These are phyloP conservation scores for western clawed frog (Xenopus tropicalis) DNA, from an alignment of 2,113 vertebrate species.

Conservation along the genomic window DNA sequence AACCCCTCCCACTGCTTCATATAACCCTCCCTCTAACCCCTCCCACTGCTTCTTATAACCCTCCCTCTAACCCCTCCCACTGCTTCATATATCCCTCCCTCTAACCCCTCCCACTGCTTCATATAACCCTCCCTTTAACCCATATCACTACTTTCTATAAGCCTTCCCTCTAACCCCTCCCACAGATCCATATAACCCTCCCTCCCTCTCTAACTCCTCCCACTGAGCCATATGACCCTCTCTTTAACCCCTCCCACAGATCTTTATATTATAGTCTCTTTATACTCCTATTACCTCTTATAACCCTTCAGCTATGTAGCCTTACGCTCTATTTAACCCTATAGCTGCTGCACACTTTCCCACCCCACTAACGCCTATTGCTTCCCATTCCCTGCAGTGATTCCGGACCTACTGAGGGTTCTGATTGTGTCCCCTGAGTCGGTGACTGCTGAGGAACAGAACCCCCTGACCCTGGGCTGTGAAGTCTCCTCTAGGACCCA, in stretches of 20 bases:
- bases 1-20: background rate
- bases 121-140: background rate
- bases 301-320: background rate
- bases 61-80: background rate
- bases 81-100: background rate
- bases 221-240: background rate
- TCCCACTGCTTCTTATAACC: background rate
- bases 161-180: background rate
- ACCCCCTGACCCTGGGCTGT: conserved; percentile 82
- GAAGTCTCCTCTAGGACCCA: conserved; percentile 78
- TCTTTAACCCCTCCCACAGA: background rate
- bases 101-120: background rate
- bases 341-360: too few species aligned
- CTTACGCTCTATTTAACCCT: background rate
- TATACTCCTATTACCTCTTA: background rate
- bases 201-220: background rate
- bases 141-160: background rate
- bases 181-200: too few species aligned
- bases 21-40: background rate
- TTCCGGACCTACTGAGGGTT: conserved; percentile 80
- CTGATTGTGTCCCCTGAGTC: conserved; percentile 68
- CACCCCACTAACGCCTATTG: conserved; percentile 25
- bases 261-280: background rate
- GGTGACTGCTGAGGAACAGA: conserved; percentile 83
- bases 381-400: conserved; percentile 70